Base-by-base conservation (phyloP, 2,113 vertebrate genomes). In the Sylvicapra grimmia region DNA sequence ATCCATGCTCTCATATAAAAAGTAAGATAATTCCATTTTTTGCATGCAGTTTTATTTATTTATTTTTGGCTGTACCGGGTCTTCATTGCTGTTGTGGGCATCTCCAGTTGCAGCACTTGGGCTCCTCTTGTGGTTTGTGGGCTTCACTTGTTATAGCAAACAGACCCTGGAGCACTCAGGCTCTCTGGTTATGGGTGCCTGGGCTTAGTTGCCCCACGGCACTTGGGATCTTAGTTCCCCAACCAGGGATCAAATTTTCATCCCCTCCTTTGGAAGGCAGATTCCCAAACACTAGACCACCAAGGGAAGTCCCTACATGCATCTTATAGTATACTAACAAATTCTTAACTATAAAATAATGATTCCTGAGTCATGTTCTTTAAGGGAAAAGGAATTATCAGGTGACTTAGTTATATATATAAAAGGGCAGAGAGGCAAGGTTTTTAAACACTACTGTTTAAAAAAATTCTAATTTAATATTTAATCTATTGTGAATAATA, bases 311-410 rank as follows among this genome's bases (percentile, higher is more conserved):
- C 36, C 36, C 12, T 77, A 12, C 19, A 10, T 54, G 7, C 14
- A 40, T 95, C 86, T 54, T 79, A 49, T 51, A 23, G 6, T 63
- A 44, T 79, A 33, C 31, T 75, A 93, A 94, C 10, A 54, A 88
- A 89, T 89, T 93, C 21, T 77, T 82, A 85, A 87, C 21, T 88
- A 58, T 93, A 49, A 96, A 90, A 47, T 97, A 86, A 89, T 79
- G 11, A 86, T 92, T 29, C 33, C 53, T 89, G n/a, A 49, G 59
- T 97, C 94, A 72, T 51, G 18, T 15, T 3, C 47, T 90, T 89
- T 86, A 31, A 31, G 19, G 59, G 44, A 68, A 65, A 93, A 84
- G 23, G 53, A 96, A 58, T 65, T 94, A 8, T 83, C 33, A 94
- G 6, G 21, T 77, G 82, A 86, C 68, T 86, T 89, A 89, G 18